Base-by-base conservation (phyloP, 2,888 invertebrate genomes). In the Caenorhabditis becei region DNA sequence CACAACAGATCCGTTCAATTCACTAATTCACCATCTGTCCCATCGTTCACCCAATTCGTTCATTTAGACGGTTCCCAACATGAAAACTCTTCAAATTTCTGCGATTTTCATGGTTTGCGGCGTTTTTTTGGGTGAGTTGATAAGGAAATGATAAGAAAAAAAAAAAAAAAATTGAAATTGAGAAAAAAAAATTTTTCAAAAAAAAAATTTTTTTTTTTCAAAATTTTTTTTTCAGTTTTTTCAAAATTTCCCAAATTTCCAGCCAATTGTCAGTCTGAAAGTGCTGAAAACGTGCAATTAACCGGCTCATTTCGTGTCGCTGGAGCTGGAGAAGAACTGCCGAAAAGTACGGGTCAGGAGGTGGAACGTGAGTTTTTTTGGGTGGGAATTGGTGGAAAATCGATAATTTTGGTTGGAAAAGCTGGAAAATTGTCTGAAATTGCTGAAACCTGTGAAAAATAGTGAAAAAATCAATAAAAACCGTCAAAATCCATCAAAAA, bases 221-320 rank as follows among this genome's bases (percentile, higher is more conserved):
- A 41, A 16, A 41, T 16, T n/a, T n/a, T n/a, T n/a, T n/a, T n/a
- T n/a, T 41, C 41, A 32, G 41, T 41, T n/a, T n/a, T n/a, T n/a
- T n/a, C n/a, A n/a, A 14, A 51, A 51, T 24, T 2, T 28, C 37
- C 10, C 28, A 51, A 51, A 2, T 53, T 53, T 53, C 14, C 35
- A 65, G 37, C 16, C 0, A 3, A 11, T 3, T 41, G 41, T 41
- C 10, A 41, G 10, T 41, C 32, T 14, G 66, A 59, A 51, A 61
- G 66, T 26, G 20, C 61, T 44, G 69, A 72, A 37, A 61, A 69
- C 32, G 74, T 80, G 11, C 80, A 77, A 18, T 41, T 81, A 14
- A 77, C 65, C 16, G 72, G 77, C 3, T 62, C 62, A 16, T 81
- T 81, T 20, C 71, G 67, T 23, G 67, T 81, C 7, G 67, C 66